Conservation (phyloP, 1,140 invertebrate species). For the Yoshiicerus persimilis region DNA sequence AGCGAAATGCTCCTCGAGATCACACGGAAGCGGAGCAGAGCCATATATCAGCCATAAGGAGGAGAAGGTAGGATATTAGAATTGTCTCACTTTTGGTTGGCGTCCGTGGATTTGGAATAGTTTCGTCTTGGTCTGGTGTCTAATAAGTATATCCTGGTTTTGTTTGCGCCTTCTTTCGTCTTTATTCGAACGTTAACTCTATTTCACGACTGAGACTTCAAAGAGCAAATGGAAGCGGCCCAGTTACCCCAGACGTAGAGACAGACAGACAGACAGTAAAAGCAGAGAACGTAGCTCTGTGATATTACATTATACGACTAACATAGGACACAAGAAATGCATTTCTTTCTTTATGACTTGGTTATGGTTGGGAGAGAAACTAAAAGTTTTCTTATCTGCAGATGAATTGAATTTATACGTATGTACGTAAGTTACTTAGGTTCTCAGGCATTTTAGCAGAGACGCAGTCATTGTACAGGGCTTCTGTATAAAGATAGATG, state of each 20-base stretch:
- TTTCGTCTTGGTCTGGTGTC: not conserved
- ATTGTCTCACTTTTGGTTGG: not conserved
- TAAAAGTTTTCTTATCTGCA: not conserved
- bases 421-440: not conserved
- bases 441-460: not conserved
- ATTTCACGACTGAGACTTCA: not conserved
- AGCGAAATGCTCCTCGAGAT: not conserved
- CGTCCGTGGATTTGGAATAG: not conserved
- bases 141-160: not conserved
- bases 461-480: not conserved
- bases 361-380: not conserved
- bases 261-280: not conserved
- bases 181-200: not conserved
- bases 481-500: not conserved
- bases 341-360: not conserved
- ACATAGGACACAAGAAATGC: not conserved
- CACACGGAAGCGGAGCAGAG: not conserved
- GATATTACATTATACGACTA: not conserved
- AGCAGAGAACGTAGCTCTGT: not conserved
- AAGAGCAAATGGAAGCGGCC: not conserved
- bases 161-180: not conserved
- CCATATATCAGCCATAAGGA: not conserved
- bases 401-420: not conserved
- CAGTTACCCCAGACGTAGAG: not conserved
- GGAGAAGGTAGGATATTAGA: not conserved